A percentile compares a stretch with the other conserved stretches of the same genome.
These are phyloP conservation scores for Myocastor coypus DNA, from an alignment of 2,113 vertebrate genomes.

Conservation along the genomic window DNA sequence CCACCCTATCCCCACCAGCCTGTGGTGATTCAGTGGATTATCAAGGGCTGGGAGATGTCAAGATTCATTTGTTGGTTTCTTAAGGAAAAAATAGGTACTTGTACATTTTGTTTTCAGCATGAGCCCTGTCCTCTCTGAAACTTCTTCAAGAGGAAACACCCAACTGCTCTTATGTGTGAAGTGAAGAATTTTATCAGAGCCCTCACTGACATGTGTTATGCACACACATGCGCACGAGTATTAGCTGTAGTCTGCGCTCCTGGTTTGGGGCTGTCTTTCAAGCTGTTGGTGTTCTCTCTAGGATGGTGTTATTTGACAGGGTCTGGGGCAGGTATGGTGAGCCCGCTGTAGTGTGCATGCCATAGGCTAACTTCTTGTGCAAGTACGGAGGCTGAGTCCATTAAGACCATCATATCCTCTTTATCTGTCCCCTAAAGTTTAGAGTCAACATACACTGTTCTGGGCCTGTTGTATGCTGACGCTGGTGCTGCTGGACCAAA, in stretches of 20 bases:
- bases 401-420: background rate
- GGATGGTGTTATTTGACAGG: background rate
- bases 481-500: constrained; percentile 34
- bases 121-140: background rate
- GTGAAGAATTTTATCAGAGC: background rate
- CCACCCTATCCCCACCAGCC: background rate
- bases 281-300: background rate
- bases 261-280: background rate
- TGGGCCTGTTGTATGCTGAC: background rate
- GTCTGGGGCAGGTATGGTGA: background rate
- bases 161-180: background rate
- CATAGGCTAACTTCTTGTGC: background rate
- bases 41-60: background rate
- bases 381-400: constrained; percentile 1
- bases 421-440: background rate
- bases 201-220: fast-evolving
- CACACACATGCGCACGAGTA: background rate
- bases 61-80: background rate
- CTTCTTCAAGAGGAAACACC: background rate
- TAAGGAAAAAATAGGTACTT: background rate
- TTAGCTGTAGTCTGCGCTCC: background rate
- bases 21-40: background rate
- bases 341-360: background rate
- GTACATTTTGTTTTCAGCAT: background rate
- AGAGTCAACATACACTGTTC: background rate